Evolutionary conservation across 2,113 vertebrate species (phyloP).

Genomic region (Hassar affinis): DNA sequence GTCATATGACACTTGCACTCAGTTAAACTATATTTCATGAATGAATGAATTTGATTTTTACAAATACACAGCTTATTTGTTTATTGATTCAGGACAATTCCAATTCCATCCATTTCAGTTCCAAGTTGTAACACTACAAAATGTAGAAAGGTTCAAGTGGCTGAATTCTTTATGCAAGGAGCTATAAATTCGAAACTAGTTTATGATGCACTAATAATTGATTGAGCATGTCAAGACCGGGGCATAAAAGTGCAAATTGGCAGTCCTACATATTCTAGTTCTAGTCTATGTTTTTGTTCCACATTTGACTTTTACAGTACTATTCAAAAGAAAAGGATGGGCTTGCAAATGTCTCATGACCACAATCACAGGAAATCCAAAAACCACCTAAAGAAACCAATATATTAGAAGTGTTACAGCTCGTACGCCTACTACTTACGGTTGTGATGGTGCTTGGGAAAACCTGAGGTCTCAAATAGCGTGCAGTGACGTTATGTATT

Average conservation of each 20-base stretch:
- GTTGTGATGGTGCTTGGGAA: not conserved
- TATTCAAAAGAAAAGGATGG: not conserved
- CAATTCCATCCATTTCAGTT: not conserved
- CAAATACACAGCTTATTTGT: not conserved
- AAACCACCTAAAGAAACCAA: slow-evolving; percentile 20
- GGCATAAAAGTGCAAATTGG: not conserved
- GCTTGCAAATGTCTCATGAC: not conserved
- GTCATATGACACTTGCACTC: not conserved
- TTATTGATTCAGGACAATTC: not conserved
- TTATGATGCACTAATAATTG: not conserved
- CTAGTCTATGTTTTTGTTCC: not conserved
- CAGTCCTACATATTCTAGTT: not conserved
- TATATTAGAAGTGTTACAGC: not conserved
- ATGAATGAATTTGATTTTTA: not conserved
- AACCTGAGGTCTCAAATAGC: not conserved
- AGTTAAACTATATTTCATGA: not conserved
- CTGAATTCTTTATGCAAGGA: not conserved
- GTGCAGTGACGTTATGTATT: not conserved
- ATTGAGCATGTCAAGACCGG: not conserved
- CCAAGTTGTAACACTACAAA: not conserved
- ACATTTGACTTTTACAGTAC: not conserved
- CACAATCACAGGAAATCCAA: slow-evolving; percentile 4
- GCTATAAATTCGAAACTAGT: not conserved
- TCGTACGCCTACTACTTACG: not conserved
- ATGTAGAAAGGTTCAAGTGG: not conserved